Percentiles rank a stretch among this genome's conserved stretches.
Conservation (phyloP, 2,888 invertebrate genomes). For the Apodemia duryi region DNA sequence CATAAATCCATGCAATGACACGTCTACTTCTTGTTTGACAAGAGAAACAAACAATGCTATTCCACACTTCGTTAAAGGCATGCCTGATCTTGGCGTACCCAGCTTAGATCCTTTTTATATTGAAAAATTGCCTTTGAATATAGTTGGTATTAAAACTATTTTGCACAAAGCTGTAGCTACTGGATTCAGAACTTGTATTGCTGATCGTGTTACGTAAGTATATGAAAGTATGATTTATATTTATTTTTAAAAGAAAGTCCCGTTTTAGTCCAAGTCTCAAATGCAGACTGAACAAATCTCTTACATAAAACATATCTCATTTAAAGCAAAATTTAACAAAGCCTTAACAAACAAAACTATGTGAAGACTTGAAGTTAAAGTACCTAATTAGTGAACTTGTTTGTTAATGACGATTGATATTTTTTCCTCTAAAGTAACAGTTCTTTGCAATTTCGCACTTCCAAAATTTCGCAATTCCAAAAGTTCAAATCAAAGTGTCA, state of each 20-base stretch:
- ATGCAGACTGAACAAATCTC: too few species aligned
- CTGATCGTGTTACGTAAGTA: conserved; percentile 47
- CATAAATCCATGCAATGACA: conserved; percentile 60
- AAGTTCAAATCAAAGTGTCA: too few species aligned
- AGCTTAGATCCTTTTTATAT: conserved; percentile 50
- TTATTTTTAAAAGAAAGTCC: neutral
- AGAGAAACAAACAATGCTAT: conserved; percentile 59
- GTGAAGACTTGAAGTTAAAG: too few species aligned
- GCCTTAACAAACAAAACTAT: too few species aligned
- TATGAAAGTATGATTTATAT: neutral
- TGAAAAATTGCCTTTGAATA: conserved; percentile 39
- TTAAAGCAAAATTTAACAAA: too few species aligned
- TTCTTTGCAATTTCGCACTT: too few species aligned
- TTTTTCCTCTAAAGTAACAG: too few species aligned
- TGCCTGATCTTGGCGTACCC: conserved; percentile 48
- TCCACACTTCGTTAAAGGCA: conserved; percentile 62
- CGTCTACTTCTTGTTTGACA: conserved; percentile 51
- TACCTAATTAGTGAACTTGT: too few species aligned
- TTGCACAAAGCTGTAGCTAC: conserved; percentile 42
- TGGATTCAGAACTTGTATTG: conserved; percentile 47
- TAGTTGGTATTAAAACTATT: conserved; percentile 44
- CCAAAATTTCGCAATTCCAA: too few species aligned
- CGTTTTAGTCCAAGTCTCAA: neutral
- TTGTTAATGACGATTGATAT: too few species aligned
- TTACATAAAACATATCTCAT: too few species aligned